A percentile compares a stretch with the other conserved stretches of the same genome.
Evolutionary conservation across 2,888 invertebrate genomes (phyloP).

Genomic region (Pristionchus arcanus): DNA sequence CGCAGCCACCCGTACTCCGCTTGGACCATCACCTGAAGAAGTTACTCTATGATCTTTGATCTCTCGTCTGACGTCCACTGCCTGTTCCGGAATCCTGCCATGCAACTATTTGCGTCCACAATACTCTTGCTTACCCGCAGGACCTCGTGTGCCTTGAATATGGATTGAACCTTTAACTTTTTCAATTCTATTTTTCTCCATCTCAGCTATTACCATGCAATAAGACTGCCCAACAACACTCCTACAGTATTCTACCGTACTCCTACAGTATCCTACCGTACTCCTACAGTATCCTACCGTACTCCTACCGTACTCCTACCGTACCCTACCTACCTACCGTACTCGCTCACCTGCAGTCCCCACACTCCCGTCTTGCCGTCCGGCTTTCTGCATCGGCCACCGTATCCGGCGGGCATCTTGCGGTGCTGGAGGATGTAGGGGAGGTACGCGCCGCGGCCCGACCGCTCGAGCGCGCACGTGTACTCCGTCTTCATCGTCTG

Average conservation of each 20-base stretch:
- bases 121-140: too few species aligned
- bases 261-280: too few species aligned
- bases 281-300: too few species aligned
- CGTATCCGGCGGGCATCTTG: neutral
- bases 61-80: neutral
- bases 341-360: neutral
- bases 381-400: neutral
- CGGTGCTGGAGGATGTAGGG: conserved; percentile 28
- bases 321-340: neutral
- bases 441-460: neutral
- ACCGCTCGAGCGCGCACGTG: neutral
- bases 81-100: neutral
- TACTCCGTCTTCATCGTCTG: neutral
- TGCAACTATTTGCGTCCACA: too few species aligned
- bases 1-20: conserved; percentile 18
- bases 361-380: neutral
- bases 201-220: too few species aligned
- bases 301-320: neutral
- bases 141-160: too few species aligned
- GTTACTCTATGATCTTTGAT: neutral
- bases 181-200: too few species aligned
- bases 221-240: too few species aligned
- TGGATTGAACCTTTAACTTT: too few species aligned
- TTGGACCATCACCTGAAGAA: neutral
- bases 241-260: neutral